Base-by-base conservation (phyloP, 2,113 vertebrate genomes). In the Eidolon helvum region DNA sequence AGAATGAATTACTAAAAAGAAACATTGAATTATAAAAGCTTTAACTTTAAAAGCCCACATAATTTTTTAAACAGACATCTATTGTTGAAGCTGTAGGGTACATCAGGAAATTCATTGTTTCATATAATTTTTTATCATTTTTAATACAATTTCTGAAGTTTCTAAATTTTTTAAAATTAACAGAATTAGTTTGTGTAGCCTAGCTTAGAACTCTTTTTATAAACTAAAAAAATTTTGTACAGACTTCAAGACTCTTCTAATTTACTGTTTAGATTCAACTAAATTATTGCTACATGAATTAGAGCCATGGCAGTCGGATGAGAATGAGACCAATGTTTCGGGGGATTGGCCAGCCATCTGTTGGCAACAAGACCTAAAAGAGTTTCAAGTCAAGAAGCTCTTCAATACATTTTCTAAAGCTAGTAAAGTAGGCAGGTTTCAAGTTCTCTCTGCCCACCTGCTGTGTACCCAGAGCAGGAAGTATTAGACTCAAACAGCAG, bases 151-250 rank as follows among this genome's bases (percentile, higher is more conserved):
- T 75, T 89, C 21, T 84, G 65, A 91, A 66, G 16, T 43, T 78
- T 90, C 48, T 82, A 40, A 74, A 63, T 30, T 63, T 30, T 63
- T 55, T 79, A 65, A 85, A 79, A 26, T 48, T 82, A 88, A 43
- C 35, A 72, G 57, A 84, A 48, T 65, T 55, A 50, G 40, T 77
- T 83, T 95, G 59, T 77, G 1, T 78, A 77, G 33, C 33, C 26
- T 92, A 45, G 14, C 91, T 95, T 71, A 89, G 28, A 95, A 38
- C 15, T 1, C 59, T 77, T 71, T 94, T 79, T 75, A 86, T 78
- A 80, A 77, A 21, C 40, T 61, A 45, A 78, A 92, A 61, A 35
- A 96, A 68, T 79, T 48, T 90, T 18, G 18, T 50, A 21, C 10
- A 82, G 24, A 93, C 15, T 87, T 87, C 5, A 86, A 91, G 65